Conservation (phyloP, 2,888 invertebrate species). For the Lottia gigantea region DNA sequence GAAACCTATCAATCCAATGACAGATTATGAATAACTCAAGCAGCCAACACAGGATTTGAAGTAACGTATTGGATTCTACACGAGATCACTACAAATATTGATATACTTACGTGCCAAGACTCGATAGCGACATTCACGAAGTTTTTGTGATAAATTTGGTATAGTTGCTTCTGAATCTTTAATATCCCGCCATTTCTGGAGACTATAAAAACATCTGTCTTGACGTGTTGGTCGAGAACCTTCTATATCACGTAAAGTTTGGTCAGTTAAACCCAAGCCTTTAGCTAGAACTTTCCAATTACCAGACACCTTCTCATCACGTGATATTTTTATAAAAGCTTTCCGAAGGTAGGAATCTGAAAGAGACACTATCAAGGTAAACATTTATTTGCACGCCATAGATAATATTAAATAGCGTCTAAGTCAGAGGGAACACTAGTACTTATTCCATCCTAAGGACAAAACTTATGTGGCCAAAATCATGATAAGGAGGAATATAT, state of each 20-base stretch:
- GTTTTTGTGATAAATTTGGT: constrained; percentile 35
- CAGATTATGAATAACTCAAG: no score
- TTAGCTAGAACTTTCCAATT: constrained; percentile 52
- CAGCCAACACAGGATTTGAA: no score
- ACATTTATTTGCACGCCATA: no score
- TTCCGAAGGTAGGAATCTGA: constrained; percentile 47
- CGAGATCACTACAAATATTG: no score
- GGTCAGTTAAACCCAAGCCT: constrained; percentile 46
- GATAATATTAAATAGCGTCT: no score
- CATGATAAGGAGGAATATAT: no score
- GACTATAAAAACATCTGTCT: constrained; percentile 50
- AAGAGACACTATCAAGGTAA: constrained; percentile 5
- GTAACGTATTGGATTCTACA: no score
- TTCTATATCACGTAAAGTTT: constrained; percentile 48
- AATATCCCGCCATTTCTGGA: constrained; percentile 49
- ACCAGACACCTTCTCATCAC: constrained; percentile 42
- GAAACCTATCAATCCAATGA: no score
- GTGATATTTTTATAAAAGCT: constrained; percentile 56
- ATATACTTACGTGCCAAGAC: constrained; percentile 42
- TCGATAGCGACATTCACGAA: constrained; percentile 39
- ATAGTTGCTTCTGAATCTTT: constrained; percentile 42
- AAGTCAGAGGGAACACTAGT: no score
- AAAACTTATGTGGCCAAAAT: no score
- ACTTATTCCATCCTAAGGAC: no score
- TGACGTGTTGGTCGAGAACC: constrained; percentile 39